Conservation (phyloP, 2,797 vertebrate genomes). For the Synanceia verrucosa region DNA sequence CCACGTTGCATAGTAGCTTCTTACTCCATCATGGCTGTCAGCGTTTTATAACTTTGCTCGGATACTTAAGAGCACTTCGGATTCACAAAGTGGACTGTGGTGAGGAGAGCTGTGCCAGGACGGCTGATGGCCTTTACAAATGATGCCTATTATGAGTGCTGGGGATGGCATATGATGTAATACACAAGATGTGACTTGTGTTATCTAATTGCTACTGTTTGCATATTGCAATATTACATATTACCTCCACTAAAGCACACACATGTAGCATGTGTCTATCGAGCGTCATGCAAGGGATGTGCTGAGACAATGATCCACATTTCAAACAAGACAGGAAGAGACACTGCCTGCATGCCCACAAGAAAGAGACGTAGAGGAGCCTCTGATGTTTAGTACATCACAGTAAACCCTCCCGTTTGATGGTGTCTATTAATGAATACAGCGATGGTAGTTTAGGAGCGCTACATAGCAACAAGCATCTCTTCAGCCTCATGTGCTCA, state of each 20-base stretch:
- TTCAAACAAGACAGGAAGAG: not conserved
- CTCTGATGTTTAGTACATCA: constrained; percentile 45
- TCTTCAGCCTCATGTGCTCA: constrained; percentile 57
- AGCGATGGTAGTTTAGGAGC: constrained; percentile 32
- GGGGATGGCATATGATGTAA: constrained; percentile 11
- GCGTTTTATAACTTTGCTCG: constrained; percentile 17
- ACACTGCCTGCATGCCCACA: not conserved
- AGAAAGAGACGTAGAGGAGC: constrained; percentile 9
- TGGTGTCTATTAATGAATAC: constrained; percentile 35
- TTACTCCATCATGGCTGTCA: constrained; percentile 9
- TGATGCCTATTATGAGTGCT: constrained; percentile 12
- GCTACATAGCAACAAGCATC: constrained; percentile 55
- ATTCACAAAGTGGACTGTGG: constrained; percentile 4
- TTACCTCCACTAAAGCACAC: not conserved
- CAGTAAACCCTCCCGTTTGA: constrained; percentile 37
- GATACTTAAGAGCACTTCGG: constrained; percentile 24
- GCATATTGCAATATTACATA: not conserved
- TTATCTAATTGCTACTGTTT: constrained; percentile 14
- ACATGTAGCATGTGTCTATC: not conserved
- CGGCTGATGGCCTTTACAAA: constrained; percentile 26
- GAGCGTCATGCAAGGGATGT: not conserved
- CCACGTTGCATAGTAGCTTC: constrained; percentile 1
- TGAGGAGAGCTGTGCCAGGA: not conserved
- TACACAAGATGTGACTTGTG: constrained; percentile 2
- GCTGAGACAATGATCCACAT: not conserved